Conservation (phyloP, 2,797 vertebrate genomes). For the Dendrocincla fuliginosa region DNA sequence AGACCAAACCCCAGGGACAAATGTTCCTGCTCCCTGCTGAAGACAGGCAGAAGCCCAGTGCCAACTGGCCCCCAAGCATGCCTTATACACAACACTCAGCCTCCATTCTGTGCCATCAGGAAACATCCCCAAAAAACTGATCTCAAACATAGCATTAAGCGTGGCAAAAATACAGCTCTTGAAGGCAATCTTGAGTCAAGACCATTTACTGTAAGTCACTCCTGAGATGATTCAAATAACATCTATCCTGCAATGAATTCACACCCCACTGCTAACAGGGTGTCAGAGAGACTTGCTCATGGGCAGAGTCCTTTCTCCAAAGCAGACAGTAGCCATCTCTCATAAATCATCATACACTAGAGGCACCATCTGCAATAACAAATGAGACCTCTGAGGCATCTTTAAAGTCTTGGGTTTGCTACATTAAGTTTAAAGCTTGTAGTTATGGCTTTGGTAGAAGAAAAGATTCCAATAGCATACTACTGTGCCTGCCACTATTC, state of each 20-base stretch:
- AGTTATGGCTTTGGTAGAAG: background rate
- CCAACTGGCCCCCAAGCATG: fast-evolving
- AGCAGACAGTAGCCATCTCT: background rate
- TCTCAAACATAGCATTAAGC: background rate
- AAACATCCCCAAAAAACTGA: background rate
- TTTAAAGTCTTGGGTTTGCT: background rate
- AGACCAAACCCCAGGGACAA: background rate
- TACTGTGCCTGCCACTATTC: background rate
- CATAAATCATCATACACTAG: background rate
- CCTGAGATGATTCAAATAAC: background rate
- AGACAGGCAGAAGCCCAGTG: background rate
- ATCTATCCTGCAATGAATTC: background rate
- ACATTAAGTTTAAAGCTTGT: background rate
- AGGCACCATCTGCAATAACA: background rate
- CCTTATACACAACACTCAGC: background rate
- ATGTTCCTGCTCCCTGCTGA: background rate
- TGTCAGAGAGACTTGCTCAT: background rate
- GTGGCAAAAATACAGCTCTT: background rate
- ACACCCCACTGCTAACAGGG: background rate
- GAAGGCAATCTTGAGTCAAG: background rate
- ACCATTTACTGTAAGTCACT: background rate
- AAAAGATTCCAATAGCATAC: background rate
- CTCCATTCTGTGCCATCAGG: background rate
- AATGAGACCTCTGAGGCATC: background rate
- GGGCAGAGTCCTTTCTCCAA: background rate